These are phyloP conservation scores for Yponomeuta evonymella DNA, from an alignment of 2,888 invertebrate genomes.

Conservation along the genomic window DNA sequence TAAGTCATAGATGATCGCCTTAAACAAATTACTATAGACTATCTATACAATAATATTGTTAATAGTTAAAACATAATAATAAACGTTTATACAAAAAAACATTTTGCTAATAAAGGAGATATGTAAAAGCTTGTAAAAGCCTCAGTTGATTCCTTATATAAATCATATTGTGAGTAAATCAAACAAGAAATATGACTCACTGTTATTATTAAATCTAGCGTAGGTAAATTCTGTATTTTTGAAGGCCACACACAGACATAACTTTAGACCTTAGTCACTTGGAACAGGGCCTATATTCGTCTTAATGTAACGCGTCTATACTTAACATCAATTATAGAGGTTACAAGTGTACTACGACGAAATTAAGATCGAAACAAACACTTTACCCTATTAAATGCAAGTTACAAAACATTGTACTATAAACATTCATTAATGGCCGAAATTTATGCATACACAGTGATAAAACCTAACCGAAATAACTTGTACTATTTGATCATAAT, in stretches of 20 bases:
- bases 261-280: neutral
- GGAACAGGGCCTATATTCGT: neutral
- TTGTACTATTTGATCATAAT: conserved; percentile 51
- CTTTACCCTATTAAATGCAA: conserved; percentile 64
- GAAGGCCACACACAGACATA: conserved; percentile 2
- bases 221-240: conserved; percentile 2
- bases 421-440: conserved; percentile 26
- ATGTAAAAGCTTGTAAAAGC: conserved; percentile 5
- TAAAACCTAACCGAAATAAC: conserved; percentile 27
- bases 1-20: too few species aligned
- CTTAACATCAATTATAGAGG: conserved; percentile 5
- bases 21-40: conserved; percentile 1
- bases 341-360: conserved; percentile 3
- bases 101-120: conserved; percentile 6
- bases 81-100: neutral
- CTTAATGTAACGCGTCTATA: conserved; percentile 3
- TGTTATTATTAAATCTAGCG: neutral
- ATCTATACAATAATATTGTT: neutral
- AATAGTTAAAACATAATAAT: too few species aligned
- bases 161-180: neutral
- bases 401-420: conserved; percentile 59
- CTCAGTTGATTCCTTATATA: neutral
- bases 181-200: neutral
- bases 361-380: conserved; percentile 9
- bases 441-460: conserved; percentile 26